phyloP scores from a whole-genome alignment of 2,113 vertebrate genomes.

The Paedocypris sp. region DNA sequence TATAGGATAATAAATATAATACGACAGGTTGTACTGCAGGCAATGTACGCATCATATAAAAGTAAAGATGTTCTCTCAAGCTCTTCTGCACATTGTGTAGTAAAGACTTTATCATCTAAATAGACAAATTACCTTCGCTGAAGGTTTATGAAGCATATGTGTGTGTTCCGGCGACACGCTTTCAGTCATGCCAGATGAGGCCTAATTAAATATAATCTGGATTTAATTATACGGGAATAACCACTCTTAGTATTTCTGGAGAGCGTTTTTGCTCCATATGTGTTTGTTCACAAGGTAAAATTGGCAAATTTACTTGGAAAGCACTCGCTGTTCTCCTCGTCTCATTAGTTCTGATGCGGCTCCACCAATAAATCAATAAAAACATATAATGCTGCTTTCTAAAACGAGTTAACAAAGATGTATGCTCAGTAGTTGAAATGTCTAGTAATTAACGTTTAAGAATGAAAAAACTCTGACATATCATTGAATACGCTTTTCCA shows the following conservation, averaged over 20 bases:
- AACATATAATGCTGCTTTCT: not conserved
- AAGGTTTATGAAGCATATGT: not conserved
- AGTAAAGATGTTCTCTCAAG: not conserved
- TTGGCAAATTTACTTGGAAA: slow-evolving; percentile 33
- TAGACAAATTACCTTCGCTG: not conserved
- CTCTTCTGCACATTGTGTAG: not conserved
- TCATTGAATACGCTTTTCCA: no score
- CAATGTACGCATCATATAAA: no score
- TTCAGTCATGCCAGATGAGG: slow-evolving; percentile 37
- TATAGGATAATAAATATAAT: no score
- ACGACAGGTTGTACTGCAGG: no score
- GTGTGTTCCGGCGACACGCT: slow-evolving; percentile 20
- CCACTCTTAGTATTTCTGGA: slow-evolving; percentile 36
- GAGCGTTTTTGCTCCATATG: slow-evolving; percentile 35
- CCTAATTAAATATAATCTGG: slow-evolving; percentile 52
- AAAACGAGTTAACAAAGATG: not conserved
- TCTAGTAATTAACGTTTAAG: not conserved
- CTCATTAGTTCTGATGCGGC: slow-evolving; percentile 22
- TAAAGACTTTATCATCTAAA: not conserved
- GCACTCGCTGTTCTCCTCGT: slow-evolving; percentile 17
- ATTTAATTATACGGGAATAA: slow-evolving; percentile 52
- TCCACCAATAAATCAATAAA: slow-evolving; percentile 4
- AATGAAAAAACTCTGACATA: no score
- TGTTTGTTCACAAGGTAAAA: slow-evolving; percentile 38
- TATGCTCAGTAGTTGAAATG: no score